Evolutionary conservation across 2,113 vertebrate genomes (phyloP), one percentile per base, ranked within the genome.

Genomic region (Falco punctatus): DNA sequence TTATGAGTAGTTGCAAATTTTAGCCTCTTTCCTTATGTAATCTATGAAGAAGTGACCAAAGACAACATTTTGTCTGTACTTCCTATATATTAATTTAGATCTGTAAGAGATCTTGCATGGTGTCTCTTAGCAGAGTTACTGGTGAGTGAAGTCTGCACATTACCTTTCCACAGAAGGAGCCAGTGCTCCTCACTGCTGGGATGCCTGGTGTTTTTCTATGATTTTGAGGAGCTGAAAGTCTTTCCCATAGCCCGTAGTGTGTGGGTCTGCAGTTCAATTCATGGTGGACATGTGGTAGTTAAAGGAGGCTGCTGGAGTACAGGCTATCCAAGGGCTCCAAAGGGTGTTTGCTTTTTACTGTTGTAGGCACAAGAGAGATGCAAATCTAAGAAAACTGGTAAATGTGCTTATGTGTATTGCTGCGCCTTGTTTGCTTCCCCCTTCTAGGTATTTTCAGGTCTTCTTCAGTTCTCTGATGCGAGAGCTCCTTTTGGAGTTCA

Each of bases 401-500:
- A 83, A 81, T 78, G 51, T 81, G 49, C 55, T 65, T 89, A 13
- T 38, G 46, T 62, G 15, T 72, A 55, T 85, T 75, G 59, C 65
- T 82, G 44, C 66, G 80, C 49, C 26, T 90, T 92, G 35, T 92
- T 92, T 90, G 8, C 42, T 94, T 90, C 19, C 9, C 11, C 24
- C 49, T 96, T 62, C 32, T 44, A 71, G 52, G 11, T 70, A 62
- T 74, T 82, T 95, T 62, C 48, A 62, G 18, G 10, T 83, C 24
- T 81, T 57, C 40, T 88, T 88, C 32, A 33, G 58, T 86, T 88
- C 46, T 48, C 49, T 92, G 70, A 44, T 46, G 35, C 79, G 90
- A 90, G 52, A 90, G 40, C 62, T 88, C 74, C 82, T 93, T 93
- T 81, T 38, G 70, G 66, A 95, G 85, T 64, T 93, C 35, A 61